Evolutionary conservation across 2,113 vertebrate species (phyloP), one percentile per base, ranked within the genome.

Genomic region (Mastomys natalensis): DNA sequence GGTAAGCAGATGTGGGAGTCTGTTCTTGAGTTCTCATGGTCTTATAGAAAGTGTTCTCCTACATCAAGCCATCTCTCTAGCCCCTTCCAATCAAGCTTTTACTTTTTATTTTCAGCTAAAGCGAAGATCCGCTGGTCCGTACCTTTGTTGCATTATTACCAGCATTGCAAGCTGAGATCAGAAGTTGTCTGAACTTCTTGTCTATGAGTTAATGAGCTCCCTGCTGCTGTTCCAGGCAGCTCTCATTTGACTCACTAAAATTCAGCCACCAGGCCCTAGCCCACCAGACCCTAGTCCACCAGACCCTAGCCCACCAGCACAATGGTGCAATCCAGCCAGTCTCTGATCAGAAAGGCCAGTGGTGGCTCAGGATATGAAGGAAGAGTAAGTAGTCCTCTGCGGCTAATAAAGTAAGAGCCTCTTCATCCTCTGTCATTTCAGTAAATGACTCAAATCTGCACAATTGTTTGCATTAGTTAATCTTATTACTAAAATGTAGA

Each of bases 401-500:
- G 95, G 93, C 48, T 97, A 87, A 96, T 97, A 97, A 97, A 97
- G 48, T 86, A 97, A 86, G 70, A 89, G 76, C 72, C 72, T 97
- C 98, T 90, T 93, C 21, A 82, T 89, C 95, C 95, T 89, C 31
- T 90, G 82, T 29, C 76, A 96, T 86, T 95, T 95, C 96, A 97
- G 98, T 77, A 81, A 98, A 97, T 93, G 96, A 96, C 87, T 34
- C 93, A 91, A 87, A 48, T 96, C 93, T 97, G 95, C 70, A 91
- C 73, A 97, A 51, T 96, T 64, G 96, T 97, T 96, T 96, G 45
- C 90, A 96, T 94, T 80, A 77, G 80, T 97, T 95, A 89, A 51
- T 34, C 97, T 93, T 92, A 87, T 95, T 97, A 87, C 94, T 93
- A 94, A 55, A 96, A 74, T 10, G 58, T 84, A 40, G 10, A 93